phyloP scores from a whole-genome alignment of 2,888 invertebrate species.

The Myathropa florea region DNA sequence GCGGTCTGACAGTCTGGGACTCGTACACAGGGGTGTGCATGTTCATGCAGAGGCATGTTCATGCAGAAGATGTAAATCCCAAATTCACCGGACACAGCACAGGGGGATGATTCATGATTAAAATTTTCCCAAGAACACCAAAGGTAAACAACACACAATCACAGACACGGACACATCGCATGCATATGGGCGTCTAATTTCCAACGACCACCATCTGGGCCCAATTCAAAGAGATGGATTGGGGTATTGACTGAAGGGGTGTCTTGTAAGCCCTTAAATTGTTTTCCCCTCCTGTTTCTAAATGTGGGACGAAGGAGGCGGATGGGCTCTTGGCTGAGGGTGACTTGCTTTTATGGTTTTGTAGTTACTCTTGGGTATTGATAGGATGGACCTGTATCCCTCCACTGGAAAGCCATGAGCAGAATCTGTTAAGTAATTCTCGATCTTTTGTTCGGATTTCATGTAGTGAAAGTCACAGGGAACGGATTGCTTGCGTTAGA shows the following conservation, averaged over 20 bases:
- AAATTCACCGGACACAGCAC: conserved; percentile 4
- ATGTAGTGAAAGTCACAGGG: background rate
- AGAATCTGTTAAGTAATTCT: conserved; percentile 24
- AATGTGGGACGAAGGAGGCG: background rate
- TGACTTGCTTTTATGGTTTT: background rate
- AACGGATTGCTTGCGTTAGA: no score
- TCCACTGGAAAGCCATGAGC: background rate
- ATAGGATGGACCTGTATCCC: background rate
- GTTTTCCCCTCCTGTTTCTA: background rate
- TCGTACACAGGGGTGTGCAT: background rate
- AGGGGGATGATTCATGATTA: conserved; percentile 35
- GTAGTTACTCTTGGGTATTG: conserved; percentile 26
- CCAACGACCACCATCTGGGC: conserved; percentile 18
- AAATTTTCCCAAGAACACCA: conserved; percentile 26
- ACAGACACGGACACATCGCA: background rate
- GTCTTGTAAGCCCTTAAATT: conserved; percentile 2
- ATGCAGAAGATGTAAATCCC: conserved; percentile 42
- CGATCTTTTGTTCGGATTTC: conserved; percentile 7
- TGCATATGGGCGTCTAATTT: conserved; percentile 23
- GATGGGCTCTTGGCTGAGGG: background rate
- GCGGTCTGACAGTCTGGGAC: background rate
- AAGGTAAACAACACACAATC: conserved; percentile 16
- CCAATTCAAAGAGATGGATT: conserved; percentile 23
- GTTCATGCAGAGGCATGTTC: background rate
- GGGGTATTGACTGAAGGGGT: conserved; percentile 37